These are phyloP conservation scores for Pristiophorus japonicus DNA, from an alignment of 2,113 vertebrate genomes.

Conservation along the genomic window DNA sequence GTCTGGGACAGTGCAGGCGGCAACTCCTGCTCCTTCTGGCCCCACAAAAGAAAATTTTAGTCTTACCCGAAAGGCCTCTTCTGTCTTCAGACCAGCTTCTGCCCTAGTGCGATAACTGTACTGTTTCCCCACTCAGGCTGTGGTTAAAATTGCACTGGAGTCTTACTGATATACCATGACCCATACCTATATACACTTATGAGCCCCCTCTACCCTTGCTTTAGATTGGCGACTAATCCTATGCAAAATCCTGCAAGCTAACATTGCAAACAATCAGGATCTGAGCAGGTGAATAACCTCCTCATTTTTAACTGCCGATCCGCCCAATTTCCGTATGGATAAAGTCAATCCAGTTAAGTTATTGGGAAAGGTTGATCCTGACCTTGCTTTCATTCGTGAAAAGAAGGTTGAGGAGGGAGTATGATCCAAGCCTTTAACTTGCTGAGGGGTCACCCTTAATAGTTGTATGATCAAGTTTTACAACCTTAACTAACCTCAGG, in stretches of 20 bases:
- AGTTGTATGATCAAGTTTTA: too few species aligned
- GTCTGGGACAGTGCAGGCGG: not conserved
- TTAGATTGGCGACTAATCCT: not conserved
- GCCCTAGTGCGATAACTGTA: not conserved
- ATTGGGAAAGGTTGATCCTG: not conserved
- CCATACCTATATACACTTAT: not conserved
- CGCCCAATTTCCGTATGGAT: not conserved
- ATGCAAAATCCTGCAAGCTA: not conserved
- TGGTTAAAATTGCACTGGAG: not conserved
- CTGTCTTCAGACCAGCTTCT: not conserved
- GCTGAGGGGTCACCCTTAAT: not conserved
- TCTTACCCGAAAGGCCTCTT: not conserved
- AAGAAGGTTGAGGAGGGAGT: not conserved
- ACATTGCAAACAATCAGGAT: not conserved
- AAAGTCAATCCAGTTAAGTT: not conserved
- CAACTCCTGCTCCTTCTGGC: not conserved
- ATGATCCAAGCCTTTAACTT: not conserved
- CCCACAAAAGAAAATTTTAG: not conserved
- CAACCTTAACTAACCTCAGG: too few species aligned
- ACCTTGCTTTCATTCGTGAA: too few species aligned
- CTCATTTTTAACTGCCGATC: not conserved
- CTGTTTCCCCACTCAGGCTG: not conserved
- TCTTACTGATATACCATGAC: not conserved
- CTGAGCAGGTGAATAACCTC: not conserved
- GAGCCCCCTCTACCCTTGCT: not conserved